phyloP scores from a whole-genome alignment of 2,113 vertebrate species.

The Cebidichthys violaceus region DNA sequence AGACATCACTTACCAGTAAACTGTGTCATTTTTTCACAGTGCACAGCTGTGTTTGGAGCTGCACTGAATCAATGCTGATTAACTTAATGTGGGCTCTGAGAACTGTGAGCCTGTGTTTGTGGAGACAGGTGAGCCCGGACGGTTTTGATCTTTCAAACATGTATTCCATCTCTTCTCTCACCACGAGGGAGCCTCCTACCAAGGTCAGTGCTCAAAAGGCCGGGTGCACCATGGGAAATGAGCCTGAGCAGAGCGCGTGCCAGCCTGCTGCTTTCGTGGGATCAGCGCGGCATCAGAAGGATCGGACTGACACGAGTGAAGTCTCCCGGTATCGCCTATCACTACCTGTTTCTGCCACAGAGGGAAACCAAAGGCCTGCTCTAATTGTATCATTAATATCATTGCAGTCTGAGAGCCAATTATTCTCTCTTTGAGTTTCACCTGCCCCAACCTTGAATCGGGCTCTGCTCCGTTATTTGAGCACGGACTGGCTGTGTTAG shows the following conservation, averaged over 20 bases:
- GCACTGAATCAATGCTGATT: slow-evolving; percentile 58
- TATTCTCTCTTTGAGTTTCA: slow-evolving; percentile 60
- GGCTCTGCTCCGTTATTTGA: slow-evolving; percentile 11
- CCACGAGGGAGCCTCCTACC: slow-evolving; percentile 77
- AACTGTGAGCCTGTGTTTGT: slow-evolving; percentile 27
- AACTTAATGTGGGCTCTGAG: slow-evolving; percentile 51
- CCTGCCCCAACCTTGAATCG: slow-evolving; percentile 59
- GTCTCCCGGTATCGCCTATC: slow-evolving; percentile 76
- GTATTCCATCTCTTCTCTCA: slow-evolving; percentile 81
- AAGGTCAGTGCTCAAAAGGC: slow-evolving; percentile 83
- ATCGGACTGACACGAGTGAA: slow-evolving; percentile 78
- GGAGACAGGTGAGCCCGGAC: slow-evolving; percentile 75
- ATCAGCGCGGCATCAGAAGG: slow-evolving; percentile 77
- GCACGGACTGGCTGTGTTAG: slow-evolving; percentile 4
- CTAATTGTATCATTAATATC: slow-evolving; percentile 81
- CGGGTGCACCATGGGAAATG: slow-evolving; percentile 72
- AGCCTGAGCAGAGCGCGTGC: slow-evolving; percentile 47
- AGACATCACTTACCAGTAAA: slow-evolving; percentile 3
- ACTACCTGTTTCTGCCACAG: slow-evolving; percentile 74
- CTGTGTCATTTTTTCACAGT: slow-evolving; percentile 33
- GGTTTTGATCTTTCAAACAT: slow-evolving; percentile 85
- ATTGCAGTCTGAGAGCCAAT: slow-evolving; percentile 72
- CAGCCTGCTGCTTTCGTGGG: slow-evolving; percentile 68
- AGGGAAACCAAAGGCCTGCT: slow-evolving; percentile 63
- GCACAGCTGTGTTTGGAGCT: slow-evolving; percentile 27